These are phyloP conservation scores for Anolis sagrei DNA, from an alignment of 2,113 vertebrate species.

Conservation along the genomic window DNA sequence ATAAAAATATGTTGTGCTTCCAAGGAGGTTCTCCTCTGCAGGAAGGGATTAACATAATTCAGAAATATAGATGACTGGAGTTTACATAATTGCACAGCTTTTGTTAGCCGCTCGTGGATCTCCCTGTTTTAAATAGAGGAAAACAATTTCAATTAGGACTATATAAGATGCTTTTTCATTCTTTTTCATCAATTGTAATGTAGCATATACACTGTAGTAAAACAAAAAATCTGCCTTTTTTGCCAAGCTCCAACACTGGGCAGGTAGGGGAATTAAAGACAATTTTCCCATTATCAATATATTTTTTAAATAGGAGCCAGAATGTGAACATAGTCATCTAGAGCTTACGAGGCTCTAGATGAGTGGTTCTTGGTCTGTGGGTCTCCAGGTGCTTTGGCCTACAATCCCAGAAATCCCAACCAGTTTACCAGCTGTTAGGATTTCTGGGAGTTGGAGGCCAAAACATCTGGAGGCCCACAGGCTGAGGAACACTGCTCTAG, in stretches of 20 bases:
- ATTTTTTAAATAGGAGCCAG: background rate
- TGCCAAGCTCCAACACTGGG: background rate
- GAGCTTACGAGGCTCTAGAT: too few relatives aligned
- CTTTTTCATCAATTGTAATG: background rate
- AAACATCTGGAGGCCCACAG: too few relatives aligned
- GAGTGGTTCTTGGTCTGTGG: too few relatives aligned
- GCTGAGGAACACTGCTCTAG: too few relatives aligned
- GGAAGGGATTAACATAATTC: conserved; percentile 56
- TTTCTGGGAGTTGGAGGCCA: too few relatives aligned
- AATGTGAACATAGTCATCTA: background rate
- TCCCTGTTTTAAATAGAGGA: conserved; percentile 73
- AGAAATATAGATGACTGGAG: conserved; percentile 55
- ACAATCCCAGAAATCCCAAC: too few relatives aligned
- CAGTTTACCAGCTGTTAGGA: too few relatives aligned
- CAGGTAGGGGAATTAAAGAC: too few relatives aligned
- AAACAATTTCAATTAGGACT: background rate
- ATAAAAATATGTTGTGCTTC: conserved; percentile 80
- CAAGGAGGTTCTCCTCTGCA: conserved; percentile 76
- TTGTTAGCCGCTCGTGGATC: conserved; percentile 65
- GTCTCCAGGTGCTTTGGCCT: too few relatives aligned
- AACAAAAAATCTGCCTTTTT: background rate
- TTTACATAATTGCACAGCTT: conserved; percentile 88
- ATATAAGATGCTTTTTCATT: background rate
- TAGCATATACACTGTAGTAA: background rate
- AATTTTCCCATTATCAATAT: background rate